Evolutionary conservation across 2,888 invertebrate species (phyloP), one percentile per base, ranked within the genome.

Genomic region (Nemurella pictetii): DNA sequence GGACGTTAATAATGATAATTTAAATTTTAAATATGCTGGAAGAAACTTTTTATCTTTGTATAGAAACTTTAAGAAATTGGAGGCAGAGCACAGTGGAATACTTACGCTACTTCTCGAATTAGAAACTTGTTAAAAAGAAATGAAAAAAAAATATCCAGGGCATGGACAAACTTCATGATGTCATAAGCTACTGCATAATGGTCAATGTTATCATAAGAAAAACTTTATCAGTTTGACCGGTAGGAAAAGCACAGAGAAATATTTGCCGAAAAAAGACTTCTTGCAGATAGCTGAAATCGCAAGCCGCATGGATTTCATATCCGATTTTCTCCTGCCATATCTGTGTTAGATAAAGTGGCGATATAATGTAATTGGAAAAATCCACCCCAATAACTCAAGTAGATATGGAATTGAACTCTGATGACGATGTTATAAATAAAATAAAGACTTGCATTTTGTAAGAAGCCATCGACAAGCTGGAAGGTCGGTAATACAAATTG

Each of bases 341-440:
- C 55, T 55, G 12, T 55, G 55, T 20, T 2, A 55, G 9, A 3
- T 55, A 12, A 7, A 28, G 36, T 72, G 82, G 28, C 12, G 82
- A 36, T 15, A 35, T 75, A 75, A 75, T 75, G 75, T 75, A 28
- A 75, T 75, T 75, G 75, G 75, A 75, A 75, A 75, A 75, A 55
- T 55, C 55, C n/a, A n/a, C n/a, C n/a, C n/a, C 2, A 55, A 55
- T 55, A 55, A 55, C 55, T 55, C 55, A 7, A 55, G 15, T 20
- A 7, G 55, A 20, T 7, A 55, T 15, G 55, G 55, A 55, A 55
- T 55, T 55, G 55, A 55, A 55, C 55, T 55, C 55, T 55, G 55
- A 55, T 55, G 55, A 55, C 55, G 55, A 55, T 55, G 55, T 7
- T 55, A 55, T 7, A 55, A 55, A 55, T 55, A 20, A 55, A 55